Percentiles rank a stretch among this genome's conserved stretches.
Evolutionary conservation across 2,797 vertebrate genomes (phyloP).

Genomic region (Buphagus erythrorhynchus): DNA sequence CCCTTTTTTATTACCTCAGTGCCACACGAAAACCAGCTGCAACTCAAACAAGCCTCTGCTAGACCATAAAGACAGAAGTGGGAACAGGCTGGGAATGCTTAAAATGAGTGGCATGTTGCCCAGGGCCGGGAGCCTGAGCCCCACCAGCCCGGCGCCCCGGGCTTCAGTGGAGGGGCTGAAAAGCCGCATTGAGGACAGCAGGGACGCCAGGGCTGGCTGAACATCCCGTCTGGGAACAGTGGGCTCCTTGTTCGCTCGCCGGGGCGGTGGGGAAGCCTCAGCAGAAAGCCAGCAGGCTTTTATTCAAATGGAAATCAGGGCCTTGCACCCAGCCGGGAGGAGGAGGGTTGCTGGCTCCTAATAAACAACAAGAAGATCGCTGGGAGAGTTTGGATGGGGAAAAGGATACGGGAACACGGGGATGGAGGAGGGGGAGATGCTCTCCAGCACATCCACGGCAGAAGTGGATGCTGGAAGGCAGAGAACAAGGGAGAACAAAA

Average conservation of each 20-base stretch:
- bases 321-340: conserved; percentile 64
- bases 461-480: not conserved
- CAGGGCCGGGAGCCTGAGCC: not conserved
- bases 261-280: conserved; percentile 63
- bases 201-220: conserved; percentile 76
- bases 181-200: conserved; percentile 73
- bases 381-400: not conserved
- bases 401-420: not conserved
- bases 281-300: conserved; percentile 60
- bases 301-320: conserved; percentile 84
- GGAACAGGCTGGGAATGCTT: conserved; percentile 47
- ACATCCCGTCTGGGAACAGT: conserved; percentile 76
- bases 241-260: conserved; percentile 73
- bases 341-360: not conserved
- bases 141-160: conserved; percentile 6
- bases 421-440: not conserved
- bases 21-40: conserved; percentile 23
- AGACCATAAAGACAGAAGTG: conserved; percentile 53
- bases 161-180: conserved; percentile 59
- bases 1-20: not conserved
- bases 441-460: not conserved
- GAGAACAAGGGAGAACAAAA: not conserved
- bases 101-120: conserved; percentile 43
- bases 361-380: not conserved
- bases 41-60: not conserved